These are phyloP conservation scores for Conchocele bisecta DNA, from an alignment of 2,888 invertebrate genomes.

Conservation along the genomic window DNA sequence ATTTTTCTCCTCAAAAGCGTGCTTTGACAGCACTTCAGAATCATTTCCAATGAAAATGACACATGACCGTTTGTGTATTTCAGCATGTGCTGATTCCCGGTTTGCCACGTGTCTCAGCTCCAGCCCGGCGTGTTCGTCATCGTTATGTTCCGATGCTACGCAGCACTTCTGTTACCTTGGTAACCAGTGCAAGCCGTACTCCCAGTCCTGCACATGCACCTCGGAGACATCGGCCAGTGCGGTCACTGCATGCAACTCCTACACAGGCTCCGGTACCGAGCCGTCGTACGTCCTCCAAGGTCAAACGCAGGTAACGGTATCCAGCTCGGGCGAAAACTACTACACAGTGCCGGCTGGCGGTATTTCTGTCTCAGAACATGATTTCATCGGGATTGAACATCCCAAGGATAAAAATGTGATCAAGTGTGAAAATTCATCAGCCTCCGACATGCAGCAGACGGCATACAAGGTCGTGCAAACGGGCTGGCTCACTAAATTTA, in stretches of 20 bases:
- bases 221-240: conserved; percentile 3
- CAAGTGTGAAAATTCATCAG: conserved; percentile 43
- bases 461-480: conserved; percentile 18
- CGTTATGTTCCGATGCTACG: conserved; percentile 36
- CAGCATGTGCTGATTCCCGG: conserved; percentile 63
- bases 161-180: conserved; percentile 62
- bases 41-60: too few species aligned
- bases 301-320: conserved; percentile 47
- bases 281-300: conserved; percentile 52
- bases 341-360: conserved; percentile 32
- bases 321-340: conserved; percentile 29
- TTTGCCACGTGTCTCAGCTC: conserved; percentile 50
- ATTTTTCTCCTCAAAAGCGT: too few species aligned
- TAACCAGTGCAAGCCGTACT: conserved; percentile 53
- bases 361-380: conserved; percentile 50
- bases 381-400: conserved; percentile 67
- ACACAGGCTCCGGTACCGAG: conserved; percentile 14
- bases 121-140: conserved; percentile 30
- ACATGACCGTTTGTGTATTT: conserved; percentile 18
- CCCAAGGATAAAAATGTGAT: conserved; percentile 41
- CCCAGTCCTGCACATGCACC: conserved; percentile 66
- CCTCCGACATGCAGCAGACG: conserved; percentile 49
- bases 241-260: not conserved
- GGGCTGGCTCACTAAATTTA: conserved; percentile 40
- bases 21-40: too few species aligned